Conservation (phyloP, 2,113 vertebrate genomes). For the Emberiza fucata region DNA sequence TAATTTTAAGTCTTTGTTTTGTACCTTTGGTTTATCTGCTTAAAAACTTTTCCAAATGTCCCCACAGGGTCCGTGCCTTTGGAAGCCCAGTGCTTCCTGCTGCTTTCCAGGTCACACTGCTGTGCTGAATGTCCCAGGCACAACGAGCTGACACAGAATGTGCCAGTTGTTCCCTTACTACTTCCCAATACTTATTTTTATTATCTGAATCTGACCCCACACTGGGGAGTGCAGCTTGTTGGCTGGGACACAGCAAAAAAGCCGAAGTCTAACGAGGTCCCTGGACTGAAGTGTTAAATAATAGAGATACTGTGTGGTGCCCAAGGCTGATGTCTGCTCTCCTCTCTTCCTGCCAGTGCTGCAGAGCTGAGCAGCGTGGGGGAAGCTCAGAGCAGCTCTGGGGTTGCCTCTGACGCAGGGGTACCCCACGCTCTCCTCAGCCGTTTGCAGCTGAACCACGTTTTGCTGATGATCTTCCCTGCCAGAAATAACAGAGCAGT, state of each 20-base stretch:
- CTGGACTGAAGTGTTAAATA: background rate
- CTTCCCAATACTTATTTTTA: background rate
- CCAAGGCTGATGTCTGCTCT: background rate
- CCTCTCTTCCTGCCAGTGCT: background rate
- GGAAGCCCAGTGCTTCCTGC: background rate
- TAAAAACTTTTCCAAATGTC: background rate
- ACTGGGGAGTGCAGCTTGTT: background rate
- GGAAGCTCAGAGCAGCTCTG: background rate
- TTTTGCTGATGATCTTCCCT: background rate
- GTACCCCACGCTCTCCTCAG: background rate
- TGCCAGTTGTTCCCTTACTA: background rate
- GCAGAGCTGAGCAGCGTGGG: background rate
- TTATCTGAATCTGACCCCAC: background rate
- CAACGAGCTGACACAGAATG: background rate
- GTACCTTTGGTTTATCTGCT: background rate
- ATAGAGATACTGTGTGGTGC: background rate
- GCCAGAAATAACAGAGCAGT: background rate
- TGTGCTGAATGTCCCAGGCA: background rate
- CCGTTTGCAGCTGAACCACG: rapidly evolving
- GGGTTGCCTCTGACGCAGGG: background rate
- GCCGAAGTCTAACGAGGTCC: background rate
- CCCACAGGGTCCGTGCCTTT: rapidly evolving
- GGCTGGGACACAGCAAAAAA: background rate
- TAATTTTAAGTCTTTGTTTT: background rate
- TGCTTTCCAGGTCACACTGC: background rate